Percentiles rank a stretch among this genome's conserved stretches.
Evolutionary conservation across 2,888 invertebrate genomes (phyloP).

Genomic region (Anodontia alba): DNA sequence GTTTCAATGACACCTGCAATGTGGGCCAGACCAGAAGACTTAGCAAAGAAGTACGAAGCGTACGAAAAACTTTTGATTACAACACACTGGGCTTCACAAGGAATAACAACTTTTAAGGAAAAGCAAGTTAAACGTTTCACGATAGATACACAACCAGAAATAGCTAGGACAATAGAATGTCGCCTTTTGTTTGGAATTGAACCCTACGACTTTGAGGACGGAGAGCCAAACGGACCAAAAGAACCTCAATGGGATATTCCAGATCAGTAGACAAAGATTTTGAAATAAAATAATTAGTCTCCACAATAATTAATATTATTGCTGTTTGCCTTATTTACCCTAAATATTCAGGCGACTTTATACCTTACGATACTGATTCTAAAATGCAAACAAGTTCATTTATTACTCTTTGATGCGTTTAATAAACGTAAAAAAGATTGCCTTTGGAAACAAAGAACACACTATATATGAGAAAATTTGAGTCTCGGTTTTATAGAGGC

Average conservation of each 20-base stretch:
- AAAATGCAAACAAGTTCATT: too few species aligned
- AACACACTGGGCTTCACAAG: slow-evolving; percentile 65
- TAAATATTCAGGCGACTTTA: too few species aligned
- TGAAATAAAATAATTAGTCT: too few species aligned
- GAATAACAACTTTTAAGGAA: slow-evolving; percentile 23
- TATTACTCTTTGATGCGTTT: too few species aligned
- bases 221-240: slow-evolving; percentile 49
- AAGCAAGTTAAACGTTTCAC: neutral
- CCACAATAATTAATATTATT: too few species aligned
- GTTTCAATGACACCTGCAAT: slow-evolving; percentile 69
- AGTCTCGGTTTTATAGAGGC: too few species aligned
- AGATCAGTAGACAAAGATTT: too few species aligned
- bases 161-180: slow-evolving; percentile 63
- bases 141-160: slow-evolving; percentile 48
- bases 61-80: slow-evolving; percentile 58
- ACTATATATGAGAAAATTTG: too few species aligned
- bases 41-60: slow-evolving; percentile 52
- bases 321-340: too few species aligned
- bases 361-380: too few species aligned
- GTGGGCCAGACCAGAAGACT: slow-evolving; percentile 59
- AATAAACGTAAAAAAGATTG: too few species aligned
- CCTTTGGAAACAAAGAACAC: too few species aligned
- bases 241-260: slow-evolving; percentile 58
- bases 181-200: slow-evolving; percentile 47
- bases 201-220: slow-evolving; percentile 53